Base-by-base conservation (phyloP, 92 coral and sea anemone genomes). In the Palythoa grandis region DNA sequence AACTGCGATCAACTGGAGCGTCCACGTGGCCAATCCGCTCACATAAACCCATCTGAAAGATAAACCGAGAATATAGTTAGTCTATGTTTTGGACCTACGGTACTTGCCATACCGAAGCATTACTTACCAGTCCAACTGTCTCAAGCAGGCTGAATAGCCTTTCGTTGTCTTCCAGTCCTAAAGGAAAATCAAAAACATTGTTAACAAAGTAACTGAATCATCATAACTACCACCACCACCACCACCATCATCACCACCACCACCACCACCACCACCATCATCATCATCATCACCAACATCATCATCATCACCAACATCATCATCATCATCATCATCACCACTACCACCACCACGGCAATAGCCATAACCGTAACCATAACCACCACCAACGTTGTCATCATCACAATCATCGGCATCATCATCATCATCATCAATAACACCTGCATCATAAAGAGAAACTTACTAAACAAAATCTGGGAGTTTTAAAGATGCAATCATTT, bases 11-110 rank as follows among this genome's bases (percentile, higher is more conserved):
- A 4, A 95, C 89, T 1, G 89, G 75, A n/a, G 50, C 86, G 74
- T 93, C 93, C 74, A 95, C 70, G 15, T 98, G 95, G 20, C 99
- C 99, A 24, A 92, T 82, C 19, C 98, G 92, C 17, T 70, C 86
- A 52, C 91, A 89, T 25, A 97, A 83, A 13, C 87, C 91, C 14
- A 90, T 37, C 96, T 93, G 48, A 3, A 24, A 58, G 17, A 2
- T 24, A 14, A 71, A 38, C 37, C 24, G 2, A 69, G 15, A 69
- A 69, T 1, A n/a, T 11, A 69, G 0, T 25, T 19, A 63, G 69
- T 17, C n/a, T 2, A 11, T n/a, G 69, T 1, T 29, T 29, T 29
- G 35, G 35, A 29, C 35, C 35, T 5, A 5, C 7, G 11, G 22
- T n/a, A 9, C 25, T 63, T 9, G 4, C 19, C 17, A 20, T 19